Evolutionary conservation across 2,113 vertebrate genomes (phyloP).

Genomic region (Callorhinus ursinus): DNA sequence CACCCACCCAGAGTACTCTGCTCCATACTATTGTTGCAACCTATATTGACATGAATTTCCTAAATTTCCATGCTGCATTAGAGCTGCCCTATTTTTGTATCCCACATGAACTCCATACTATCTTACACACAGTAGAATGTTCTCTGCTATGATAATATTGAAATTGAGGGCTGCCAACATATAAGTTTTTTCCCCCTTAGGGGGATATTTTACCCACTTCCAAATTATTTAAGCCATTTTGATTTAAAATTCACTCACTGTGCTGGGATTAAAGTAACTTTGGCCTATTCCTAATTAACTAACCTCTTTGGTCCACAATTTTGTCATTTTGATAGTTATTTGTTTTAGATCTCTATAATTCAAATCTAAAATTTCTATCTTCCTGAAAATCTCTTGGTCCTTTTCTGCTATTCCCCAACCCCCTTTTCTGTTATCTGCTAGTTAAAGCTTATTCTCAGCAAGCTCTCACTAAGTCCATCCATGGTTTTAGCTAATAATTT

Average conservation of each 20-base stretch:
- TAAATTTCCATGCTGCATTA: not conserved
- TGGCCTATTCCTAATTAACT: not conserved
- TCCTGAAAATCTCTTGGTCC: not conserved
- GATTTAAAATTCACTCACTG: not conserved
- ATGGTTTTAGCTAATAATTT: not conserved
- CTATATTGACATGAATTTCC: fast-evolving
- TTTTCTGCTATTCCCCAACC: not conserved
- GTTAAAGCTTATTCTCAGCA: not conserved
- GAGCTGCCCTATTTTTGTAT: not conserved
- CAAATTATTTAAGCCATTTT: slow-evolving; percentile 35
- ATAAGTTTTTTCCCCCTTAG: not conserved
- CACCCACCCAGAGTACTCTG: not conserved
- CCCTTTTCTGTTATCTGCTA: not conserved
- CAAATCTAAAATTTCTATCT: not conserved
- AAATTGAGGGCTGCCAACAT: not conserved
- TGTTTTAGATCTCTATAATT: slow-evolving; percentile 4
- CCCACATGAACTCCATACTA: not conserved
- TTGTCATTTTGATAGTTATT: not conserved
- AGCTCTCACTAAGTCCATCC: not conserved
- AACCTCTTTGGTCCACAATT: not conserved
- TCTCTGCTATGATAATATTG: not conserved
- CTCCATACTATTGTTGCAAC: not conserved
- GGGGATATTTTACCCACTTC: not conserved
- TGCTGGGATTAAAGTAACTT: not conserved
- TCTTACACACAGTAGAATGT: not conserved